phyloP scores from a whole-genome alignment of 2,888 invertebrate species.

The Cepaea hortensis region DNA sequence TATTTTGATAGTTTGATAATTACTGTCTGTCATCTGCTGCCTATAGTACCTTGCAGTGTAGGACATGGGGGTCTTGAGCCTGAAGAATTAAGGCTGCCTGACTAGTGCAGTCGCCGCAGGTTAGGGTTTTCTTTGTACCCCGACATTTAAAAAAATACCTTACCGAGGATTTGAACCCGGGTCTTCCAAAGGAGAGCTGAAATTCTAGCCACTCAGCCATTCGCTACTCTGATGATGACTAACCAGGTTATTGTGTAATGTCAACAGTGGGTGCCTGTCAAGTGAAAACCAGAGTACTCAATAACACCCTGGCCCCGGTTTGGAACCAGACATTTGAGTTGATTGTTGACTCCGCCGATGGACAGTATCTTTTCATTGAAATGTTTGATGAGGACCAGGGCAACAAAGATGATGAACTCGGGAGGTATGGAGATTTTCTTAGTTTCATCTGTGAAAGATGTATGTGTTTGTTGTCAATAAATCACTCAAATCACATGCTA shows the following conservation, averaged over 20 bases:
- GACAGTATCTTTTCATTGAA: constrained; percentile 81
- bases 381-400: constrained; percentile 95
- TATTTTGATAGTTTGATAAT: too few relatives aligned
- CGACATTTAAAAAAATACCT: too few relatives aligned
- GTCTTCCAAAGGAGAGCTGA: too few relatives aligned
- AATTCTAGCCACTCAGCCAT: too few relatives aligned
- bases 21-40: too few relatives aligned
- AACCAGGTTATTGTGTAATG: not conserved
- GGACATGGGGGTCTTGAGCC: too few relatives aligned
- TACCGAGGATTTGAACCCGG: too few relatives aligned
- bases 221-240: too few relatives aligned
- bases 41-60: too few relatives aligned
- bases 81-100: too few relatives aligned
- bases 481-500: not conserved
- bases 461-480: not conserved
- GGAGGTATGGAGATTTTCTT: constrained; percentile 82
- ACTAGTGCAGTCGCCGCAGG: too few relatives aligned
- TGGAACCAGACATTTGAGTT: constrained; percentile 99
- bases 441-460: not conserved
- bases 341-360: constrained; percentile 75
- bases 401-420: constrained; percentile 92
- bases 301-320: constrained; percentile 94
- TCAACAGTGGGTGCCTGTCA: constrained; percentile 90
- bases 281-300: constrained; percentile 94
- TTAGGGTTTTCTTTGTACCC: too few relatives aligned